Percentiles rank a stretch among this genome's conserved stretches.
Evolutionary conservation across 30 jellyfish, hydroid and myxozoan genomes (phyloP).

Genomic region (Cassiopea xamachana): DNA sequence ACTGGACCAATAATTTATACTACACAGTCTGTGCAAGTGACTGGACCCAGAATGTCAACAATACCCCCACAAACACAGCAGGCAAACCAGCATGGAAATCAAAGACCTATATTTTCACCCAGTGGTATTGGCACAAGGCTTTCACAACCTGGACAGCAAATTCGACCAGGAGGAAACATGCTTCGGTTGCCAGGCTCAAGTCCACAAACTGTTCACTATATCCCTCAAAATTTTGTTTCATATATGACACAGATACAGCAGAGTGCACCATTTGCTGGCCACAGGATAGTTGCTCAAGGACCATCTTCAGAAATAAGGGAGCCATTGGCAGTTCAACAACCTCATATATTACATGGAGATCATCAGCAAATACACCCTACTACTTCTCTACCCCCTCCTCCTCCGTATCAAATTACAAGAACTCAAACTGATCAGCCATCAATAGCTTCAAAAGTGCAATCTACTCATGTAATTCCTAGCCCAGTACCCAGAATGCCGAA

Average conservation of each 20-base stretch:
- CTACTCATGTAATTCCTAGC: background rate
- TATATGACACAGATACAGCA: slow-evolving; percentile 39
- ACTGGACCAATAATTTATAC: slow-evolving; percentile 58
- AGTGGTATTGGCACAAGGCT: slow-evolving; percentile 40
- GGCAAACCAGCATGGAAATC: slow-evolving; percentile 50
- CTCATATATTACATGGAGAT: slow-evolving; percentile 3
- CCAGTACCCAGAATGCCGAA: slow-evolving; percentile 26
- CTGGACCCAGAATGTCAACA: slow-evolving; percentile 85
- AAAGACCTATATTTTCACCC: slow-evolving; percentile 57
- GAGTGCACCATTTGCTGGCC: slow-evolving; percentile 27
- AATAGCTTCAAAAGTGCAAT: background rate
- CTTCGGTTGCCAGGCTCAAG: slow-evolving; percentile 55
- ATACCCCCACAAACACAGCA: slow-evolving; percentile 79
- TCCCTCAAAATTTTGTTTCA: slow-evolving; percentile 67
- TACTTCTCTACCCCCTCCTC: slow-evolving; percentile 47
- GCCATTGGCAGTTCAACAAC: slow-evolving; percentile 35
- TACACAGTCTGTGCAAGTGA: slow-evolving; percentile 69
- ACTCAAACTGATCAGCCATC: slow-evolving; percentile 46
- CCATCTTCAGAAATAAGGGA: slow-evolving; percentile 50
- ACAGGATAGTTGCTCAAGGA: slow-evolving; percentile 28
- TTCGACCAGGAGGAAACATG: slow-evolving; percentile 40
- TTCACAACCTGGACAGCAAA: slow-evolving; percentile 49
- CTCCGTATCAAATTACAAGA: slow-evolving; percentile 65
- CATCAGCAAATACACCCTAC: slow-evolving; percentile 17
- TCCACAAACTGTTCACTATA: slow-evolving; percentile 64